Percentiles rank a stretch among this genome's conserved stretches.
Conservation (phyloP, 1,140 invertebrate genomes). For the Penaeus chinensis region DNA sequence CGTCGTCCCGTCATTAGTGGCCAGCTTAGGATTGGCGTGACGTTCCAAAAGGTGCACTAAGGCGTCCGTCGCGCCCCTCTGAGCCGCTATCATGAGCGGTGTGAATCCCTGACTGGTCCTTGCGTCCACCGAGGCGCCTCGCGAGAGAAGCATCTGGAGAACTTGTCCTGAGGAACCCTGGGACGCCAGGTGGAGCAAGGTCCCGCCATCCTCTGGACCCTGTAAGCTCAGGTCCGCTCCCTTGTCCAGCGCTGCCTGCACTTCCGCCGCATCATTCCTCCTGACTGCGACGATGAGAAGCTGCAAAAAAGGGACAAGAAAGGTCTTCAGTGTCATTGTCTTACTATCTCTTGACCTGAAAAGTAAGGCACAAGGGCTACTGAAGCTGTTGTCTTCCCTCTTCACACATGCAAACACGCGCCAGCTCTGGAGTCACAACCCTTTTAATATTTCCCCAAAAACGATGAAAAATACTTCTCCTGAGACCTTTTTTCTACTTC, state of each 20-base stretch:
- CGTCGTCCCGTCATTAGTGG: not conserved
- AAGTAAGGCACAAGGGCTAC: no score
- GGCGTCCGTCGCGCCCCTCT: not conserved
- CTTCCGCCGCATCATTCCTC: not conserved
- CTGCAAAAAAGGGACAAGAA: no score
- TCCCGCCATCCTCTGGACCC: no score
- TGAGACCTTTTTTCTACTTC: no score
- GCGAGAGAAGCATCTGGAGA: not conserved
- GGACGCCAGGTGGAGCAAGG: slow-evolving; percentile 6
- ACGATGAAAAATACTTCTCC: no score
- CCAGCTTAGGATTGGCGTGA: not conserved
- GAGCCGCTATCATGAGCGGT: slow-evolving; percentile 20
- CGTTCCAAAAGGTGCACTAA: not conserved
- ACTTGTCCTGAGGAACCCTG: not conserved
- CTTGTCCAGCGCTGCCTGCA: not conserved
- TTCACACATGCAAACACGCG: no score
- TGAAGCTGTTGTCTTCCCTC: no score
- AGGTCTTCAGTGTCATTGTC: no score
- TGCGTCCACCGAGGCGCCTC: not conserved
- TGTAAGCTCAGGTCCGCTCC: not conserved
- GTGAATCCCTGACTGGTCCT: not conserved
- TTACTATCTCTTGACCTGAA: no score
- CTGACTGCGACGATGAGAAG: not conserved
- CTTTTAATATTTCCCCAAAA: no score
- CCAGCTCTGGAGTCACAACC: no score